A percentile compares a stretch with the other conserved stretches of the same genome.
Conservation (phyloP, 2,797 vertebrate species). For the Crocidura indochinensis region DNA sequence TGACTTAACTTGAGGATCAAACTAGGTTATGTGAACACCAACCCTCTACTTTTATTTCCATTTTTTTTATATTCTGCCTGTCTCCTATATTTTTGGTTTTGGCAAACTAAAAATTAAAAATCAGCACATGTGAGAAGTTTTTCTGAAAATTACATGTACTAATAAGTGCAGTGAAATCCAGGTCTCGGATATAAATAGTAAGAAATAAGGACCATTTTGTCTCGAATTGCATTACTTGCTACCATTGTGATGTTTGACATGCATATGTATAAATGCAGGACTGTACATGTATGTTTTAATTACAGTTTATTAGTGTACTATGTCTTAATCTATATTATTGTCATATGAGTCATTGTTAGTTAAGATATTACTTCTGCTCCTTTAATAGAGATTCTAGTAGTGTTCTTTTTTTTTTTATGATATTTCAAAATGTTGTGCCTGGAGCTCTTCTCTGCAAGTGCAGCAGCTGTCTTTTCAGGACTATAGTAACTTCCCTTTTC, state of each 20-base stretch:
- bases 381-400: neutral
- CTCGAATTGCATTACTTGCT: conserved; percentile 24
- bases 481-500: neutral
- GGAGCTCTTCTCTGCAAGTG: neutral
- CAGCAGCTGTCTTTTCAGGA: neutral
- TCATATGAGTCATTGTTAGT: neutral
- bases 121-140: conserved; percentile 13
- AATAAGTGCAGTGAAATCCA: neutral
- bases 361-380: conserved; percentile 27
- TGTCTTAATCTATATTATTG: conserved; percentile 25
- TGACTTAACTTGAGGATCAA: neutral
- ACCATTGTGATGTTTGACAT: neutral
- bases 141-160: conserved; percentile 34
- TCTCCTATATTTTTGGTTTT: neutral
- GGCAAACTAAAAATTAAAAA: conserved; percentile 37
- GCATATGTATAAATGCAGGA: neutral
- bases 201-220: neutral
- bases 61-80: neutral
- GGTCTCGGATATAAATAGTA: neutral
- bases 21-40: conserved; percentile 2
- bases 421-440: neutral
- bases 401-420: neutral
- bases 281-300: neutral
- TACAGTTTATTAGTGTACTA: conserved; percentile 35
- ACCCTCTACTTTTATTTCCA: neutral